phyloP scores from a whole-genome alignment of 1,140 invertebrate genomes.

The Radopholus similis region DNA sequence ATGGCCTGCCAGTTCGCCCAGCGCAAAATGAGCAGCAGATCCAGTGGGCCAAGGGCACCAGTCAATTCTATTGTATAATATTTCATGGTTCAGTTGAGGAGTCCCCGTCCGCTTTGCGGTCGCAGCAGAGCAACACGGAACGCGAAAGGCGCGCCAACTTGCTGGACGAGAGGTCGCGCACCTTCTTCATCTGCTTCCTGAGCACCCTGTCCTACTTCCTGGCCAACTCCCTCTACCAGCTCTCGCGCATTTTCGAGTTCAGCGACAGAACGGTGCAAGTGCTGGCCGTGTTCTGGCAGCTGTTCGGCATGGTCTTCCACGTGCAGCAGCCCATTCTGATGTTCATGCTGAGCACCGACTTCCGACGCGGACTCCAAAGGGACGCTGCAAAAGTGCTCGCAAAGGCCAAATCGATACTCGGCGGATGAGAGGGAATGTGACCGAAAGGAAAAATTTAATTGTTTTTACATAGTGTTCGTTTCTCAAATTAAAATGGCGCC shows the following conservation, averaged over 20 bases:
- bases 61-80: neutral
- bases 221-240: slow-evolving; percentile 1
- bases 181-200: slow-evolving; percentile 10
- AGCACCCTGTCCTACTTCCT: slow-evolving; percentile 12
- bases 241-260: neutral
- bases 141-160: slow-evolving; percentile 8
- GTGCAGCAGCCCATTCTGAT: slow-evolving; percentile 14
- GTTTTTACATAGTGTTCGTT: too few species aligned
- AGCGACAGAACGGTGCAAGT: neutral
- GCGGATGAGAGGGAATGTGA: too few species aligned
- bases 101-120: neutral
- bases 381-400: too few species aligned
- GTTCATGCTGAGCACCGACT: slow-evolving; percentile 2
- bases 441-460: too few species aligned
- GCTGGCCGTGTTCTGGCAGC: slow-evolving; percentile 5
- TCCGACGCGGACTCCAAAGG: neutral
- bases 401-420: too few species aligned
- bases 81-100: neutral
- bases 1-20: neutral
- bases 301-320: slow-evolving; percentile 15
- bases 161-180: slow-evolving; percentile 3
- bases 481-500: too few species aligned
- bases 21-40: neutral
- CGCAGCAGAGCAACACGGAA: neutral
- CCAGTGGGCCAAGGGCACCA: neutral